Conservation (phyloP, 1,140 invertebrate species). For the Eulimnadia texana region DNA sequence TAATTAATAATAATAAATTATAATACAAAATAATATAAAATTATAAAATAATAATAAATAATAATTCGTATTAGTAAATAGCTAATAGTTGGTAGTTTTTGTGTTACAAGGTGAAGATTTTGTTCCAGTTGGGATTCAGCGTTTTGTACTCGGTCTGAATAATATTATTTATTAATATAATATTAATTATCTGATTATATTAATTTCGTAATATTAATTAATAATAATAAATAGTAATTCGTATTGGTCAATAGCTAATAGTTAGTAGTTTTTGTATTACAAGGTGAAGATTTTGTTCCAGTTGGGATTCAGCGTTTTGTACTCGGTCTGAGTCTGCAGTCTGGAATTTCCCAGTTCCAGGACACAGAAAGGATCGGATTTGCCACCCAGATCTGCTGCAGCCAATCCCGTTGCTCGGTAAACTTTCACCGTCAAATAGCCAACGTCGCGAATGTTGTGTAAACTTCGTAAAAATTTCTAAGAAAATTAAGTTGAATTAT, state of each 20-base stretch:
- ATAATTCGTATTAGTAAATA: not conserved
- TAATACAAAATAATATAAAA: too few relatives aligned
- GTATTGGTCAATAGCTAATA: too few relatives aligned
- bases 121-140: constrained; percentile 89
- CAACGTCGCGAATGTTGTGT: constrained; percentile 65
- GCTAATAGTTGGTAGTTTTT: too few relatives aligned
- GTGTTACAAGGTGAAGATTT: constrained; percentile 94
- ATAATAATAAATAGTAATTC: not conserved
- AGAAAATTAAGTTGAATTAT: constrained; percentile 21
- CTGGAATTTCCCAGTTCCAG: constrained; percentile 86
- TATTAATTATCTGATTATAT: too few relatives aligned
- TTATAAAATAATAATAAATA: not conserved
- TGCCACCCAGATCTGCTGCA: constrained; percentile 80
- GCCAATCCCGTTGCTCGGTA: constrained; percentile 76
- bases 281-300: constrained; percentile 99
- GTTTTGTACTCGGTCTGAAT: constrained; percentile 99
- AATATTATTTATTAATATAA: too few relatives aligned
- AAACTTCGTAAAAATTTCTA: constrained; percentile 49
- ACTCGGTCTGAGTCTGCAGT: constrained; percentile 90
- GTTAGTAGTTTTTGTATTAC: too few relatives aligned
- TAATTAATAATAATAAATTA: too few relatives aligned
- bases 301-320: constrained; percentile 87
- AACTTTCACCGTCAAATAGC: constrained; percentile 74
- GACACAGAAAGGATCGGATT: constrained; percentile 95
- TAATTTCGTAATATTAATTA: too few relatives aligned